phyloP scores from a whole-genome alignment of 2,888 invertebrate genomes.

The Amitus sp. region DNA sequence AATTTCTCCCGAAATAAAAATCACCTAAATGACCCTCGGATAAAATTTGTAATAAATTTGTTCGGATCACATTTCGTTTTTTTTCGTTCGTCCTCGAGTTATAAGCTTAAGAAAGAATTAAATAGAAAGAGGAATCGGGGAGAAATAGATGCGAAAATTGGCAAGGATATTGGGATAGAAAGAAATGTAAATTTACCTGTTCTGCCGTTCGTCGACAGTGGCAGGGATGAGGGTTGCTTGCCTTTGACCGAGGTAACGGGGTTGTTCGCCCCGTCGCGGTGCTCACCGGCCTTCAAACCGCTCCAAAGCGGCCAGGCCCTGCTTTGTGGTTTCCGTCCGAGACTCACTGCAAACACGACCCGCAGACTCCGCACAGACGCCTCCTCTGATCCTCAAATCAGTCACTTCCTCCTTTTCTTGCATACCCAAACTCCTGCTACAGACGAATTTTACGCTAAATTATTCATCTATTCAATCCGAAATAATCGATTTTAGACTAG shows the following conservation, averaged over 20 bases:
- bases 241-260: slow-evolving; percentile 58
- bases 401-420: slow-evolving; percentile 48
- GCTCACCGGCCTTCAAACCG: slow-evolving; percentile 61
- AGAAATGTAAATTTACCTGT: slow-evolving; percentile 56
- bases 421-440: slow-evolving; percentile 55
- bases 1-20: too few species aligned
- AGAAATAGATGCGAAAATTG: background rate
- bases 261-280: slow-evolving; percentile 61
- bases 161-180: background rate
- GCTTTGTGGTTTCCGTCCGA: slow-evolving; percentile 26
- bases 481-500: background rate
- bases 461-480: too few species aligned
- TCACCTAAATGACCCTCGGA: too few species aligned
- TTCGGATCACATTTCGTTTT: too few species aligned
- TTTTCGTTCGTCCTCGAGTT: too few species aligned
- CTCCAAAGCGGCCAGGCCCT: slow-evolving; percentile 43
- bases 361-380: slow-evolving; percentile 20
- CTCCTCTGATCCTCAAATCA: slow-evolving; percentile 21
- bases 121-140: too few species aligned
- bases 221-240: slow-evolving; percentile 59
- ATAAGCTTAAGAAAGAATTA: too few species aligned
- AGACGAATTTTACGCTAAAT: too few species aligned
- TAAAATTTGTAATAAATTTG: too few species aligned
- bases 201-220: slow-evolving; percentile 63
- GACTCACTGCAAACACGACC: slow-evolving; percentile 15